Base-by-base conservation (phyloP, 2,888 invertebrate genomes). In the Ecdyonurus torrentis region DNA sequence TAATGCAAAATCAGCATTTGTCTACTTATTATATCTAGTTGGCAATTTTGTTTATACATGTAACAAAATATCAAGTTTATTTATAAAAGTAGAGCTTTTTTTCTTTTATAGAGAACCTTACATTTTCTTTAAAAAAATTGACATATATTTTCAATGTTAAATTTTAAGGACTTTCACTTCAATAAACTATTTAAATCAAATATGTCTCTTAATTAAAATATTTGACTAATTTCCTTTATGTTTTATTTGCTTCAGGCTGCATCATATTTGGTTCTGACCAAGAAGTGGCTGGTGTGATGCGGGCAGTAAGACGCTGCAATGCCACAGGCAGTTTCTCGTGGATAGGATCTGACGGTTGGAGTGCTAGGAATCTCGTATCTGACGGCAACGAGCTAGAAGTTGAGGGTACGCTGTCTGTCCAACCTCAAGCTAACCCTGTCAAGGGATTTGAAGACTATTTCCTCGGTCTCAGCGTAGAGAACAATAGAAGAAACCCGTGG, bases 301-400 rank as follows among this genome's bases (percentile, higher is more conserved):
- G 88, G 59, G 96, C 96, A 0, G 91, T 95, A 0, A 82, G 89
- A 64, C 80, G 94, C 2, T 83, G 84, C 66, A 92, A 93, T 72
- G 91, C 91, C 10, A 93, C 94, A 0, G 89, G 89, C 3, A 81
- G 84, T 62, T 97, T 96, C 78, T 89, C 91, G 63, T 96, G 95
- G 95, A 93, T 96, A 52, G 96, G 96, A 0, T 93, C 92, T 25
- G 96, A 96, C 71, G 96, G 96, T 1, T 96, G 96, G 96, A 91
- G 91, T 71, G 94, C 92, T 3, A 76, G 95, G 59, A 84, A 87
- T 61, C 78, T 92, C 66, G 92, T 93, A 25, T 89, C 88, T 2
- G 87, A 89, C 69, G 91, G 91, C 67, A 91, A 91, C 74, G 93
- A 94, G 73, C 81, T 86, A 1, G 91, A 93, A 76, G 89, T 91